Evolutionary conservation across 37 sponge, comb jelly and placozoan genomes (phyloP), one percentile per base, ranked within the genome.

Genomic region (Oopsacas minuta): DNA sequence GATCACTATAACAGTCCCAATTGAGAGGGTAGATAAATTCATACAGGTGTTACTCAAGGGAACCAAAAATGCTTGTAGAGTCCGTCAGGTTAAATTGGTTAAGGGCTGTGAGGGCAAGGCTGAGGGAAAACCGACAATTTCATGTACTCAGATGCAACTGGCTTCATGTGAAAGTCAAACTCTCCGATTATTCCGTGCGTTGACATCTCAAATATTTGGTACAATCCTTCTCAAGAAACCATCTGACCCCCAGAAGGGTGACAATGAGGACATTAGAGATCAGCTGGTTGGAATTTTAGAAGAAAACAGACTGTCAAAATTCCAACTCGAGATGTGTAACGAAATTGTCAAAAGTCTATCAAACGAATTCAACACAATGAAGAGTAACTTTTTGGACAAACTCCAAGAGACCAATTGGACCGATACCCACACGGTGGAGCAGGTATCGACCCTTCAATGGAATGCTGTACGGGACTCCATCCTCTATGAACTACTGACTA

Each of bases 401-500:
- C 30, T 61, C 22, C 3, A 12, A 3, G 30, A 61, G 32, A n/a
- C 75, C 1, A 61, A 61, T 61, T 61, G 75, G 75, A 61, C 28
- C 5, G 75, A 61, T 7, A 7, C 30, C 3, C 20, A n/a, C 28
- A 61, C 75, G 22, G 28, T 61, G 5, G 75, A 61, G 17, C 22
- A 3, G 17, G 7, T 61, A 25, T 61, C 75, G 30, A 20, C 1
- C 17, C 75, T 61, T 20, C 75, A 61, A n/a, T 61, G 75, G 75
- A 34, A 12, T 3, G 75, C 75, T 32, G 75, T 61, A n/a, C 20
- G 75, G 5, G 75, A 61, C 75, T 10, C 75, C 1, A 61, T 61
- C 7, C 28, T 93, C 86, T 90, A 53, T 38, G 96, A 95, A 88
- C 91, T 95, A 15, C 90, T 95, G 52, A 90, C 96, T 23, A 96